A percentile compares a stretch with the other conserved stretches of the same genome.
These are phyloP conservation scores for Nomia melanderi DNA, from an alignment of 1,140 invertebrate species.

Conservation along the genomic window DNA sequence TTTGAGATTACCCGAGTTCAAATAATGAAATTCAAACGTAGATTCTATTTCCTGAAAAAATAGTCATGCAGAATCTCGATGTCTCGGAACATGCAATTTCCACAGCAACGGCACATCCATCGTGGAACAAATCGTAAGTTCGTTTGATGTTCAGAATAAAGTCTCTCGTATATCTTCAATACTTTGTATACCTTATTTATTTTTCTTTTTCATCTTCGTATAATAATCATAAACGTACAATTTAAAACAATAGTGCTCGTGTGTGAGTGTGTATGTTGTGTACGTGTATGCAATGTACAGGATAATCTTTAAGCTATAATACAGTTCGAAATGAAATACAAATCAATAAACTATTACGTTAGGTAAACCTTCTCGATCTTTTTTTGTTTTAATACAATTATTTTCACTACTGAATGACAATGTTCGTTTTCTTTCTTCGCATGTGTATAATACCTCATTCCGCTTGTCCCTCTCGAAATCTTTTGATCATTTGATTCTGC, in stretches of 20 bases:
- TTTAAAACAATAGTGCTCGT: constrained; percentile 79
- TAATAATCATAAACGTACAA: constrained; percentile 80
- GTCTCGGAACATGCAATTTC: background rate
- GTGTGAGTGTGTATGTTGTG: constrained; percentile 75
- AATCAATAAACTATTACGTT: constrained; percentile 79
- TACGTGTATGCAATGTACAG: constrained; percentile 80
- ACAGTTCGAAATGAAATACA: constrained; percentile 80
- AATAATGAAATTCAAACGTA: too few relatives aligned
- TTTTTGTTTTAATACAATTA: constrained; percentile 75
- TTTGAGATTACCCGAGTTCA: too few relatives aligned
- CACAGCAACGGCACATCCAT: too few relatives aligned
- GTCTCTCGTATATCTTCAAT: constrained; percentile 77
- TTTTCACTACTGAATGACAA: constrained; percentile 80
- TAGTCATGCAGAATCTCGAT: too few relatives aligned
- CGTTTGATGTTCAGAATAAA: constrained; percentile 72
- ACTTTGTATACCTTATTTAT: constrained; percentile 79
- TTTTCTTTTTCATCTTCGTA: constrained; percentile 78
- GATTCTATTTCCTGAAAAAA: too few relatives aligned
- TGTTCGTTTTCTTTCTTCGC: constrained; percentile 54
- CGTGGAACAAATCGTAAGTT: too few relatives aligned
- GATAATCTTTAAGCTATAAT: constrained; percentile 81
- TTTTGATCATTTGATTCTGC: constrained; percentile 42
- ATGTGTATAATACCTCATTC: constrained; percentile 24
- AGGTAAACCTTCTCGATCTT: constrained; percentile 70
- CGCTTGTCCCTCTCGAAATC: constrained; percentile 49